Conservation (phyloP, 35 echinoderm and acorn worm species). For the Strongylocentrotus purpuratus region DNA sequence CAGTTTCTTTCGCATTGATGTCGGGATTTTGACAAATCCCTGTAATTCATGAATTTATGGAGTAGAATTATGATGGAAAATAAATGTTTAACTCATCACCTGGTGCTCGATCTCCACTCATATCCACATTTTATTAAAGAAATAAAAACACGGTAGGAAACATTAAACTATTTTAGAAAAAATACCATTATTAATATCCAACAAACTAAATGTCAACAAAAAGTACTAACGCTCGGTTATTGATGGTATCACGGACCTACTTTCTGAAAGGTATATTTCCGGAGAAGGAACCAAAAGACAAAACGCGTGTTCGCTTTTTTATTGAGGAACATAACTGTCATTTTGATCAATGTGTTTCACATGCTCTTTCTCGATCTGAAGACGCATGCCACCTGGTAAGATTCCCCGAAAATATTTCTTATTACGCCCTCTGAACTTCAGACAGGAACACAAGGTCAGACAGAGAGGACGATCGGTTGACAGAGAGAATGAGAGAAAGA, state of each 20-base stretch:
- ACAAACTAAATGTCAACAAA: too few relatives aligned
- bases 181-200: too few relatives aligned
- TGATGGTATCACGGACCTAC: not conserved
- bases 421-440: not conserved
- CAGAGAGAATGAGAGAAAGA: not conserved
- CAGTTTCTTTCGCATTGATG: too few relatives aligned
- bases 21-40: too few relatives aligned
- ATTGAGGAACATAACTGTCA: slow-evolving; percentile 11
- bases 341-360: not conserved
- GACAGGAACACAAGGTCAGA: not conserved
- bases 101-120: too few relatives aligned
- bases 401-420: not conserved
- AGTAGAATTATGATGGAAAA: too few relatives aligned
- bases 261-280: not conserved
- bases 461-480: not conserved
- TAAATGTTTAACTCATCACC: too few relatives aligned
- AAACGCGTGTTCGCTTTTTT: not conserved
- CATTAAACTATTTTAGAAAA: too few relatives aligned
- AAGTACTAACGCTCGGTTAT: not conserved
- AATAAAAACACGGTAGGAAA: too few relatives aligned
- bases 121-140: too few relatives aligned
- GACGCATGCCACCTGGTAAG: not conserved
- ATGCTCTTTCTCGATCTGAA: not conserved
- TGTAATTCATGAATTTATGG: too few relatives aligned
- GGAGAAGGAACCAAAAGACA: not conserved